These are phyloP conservation scores for Amphiura filiformis DNA, from an alignment of 35 echinoderm and acorn worm genomes.

Conservation along the genomic window DNA sequence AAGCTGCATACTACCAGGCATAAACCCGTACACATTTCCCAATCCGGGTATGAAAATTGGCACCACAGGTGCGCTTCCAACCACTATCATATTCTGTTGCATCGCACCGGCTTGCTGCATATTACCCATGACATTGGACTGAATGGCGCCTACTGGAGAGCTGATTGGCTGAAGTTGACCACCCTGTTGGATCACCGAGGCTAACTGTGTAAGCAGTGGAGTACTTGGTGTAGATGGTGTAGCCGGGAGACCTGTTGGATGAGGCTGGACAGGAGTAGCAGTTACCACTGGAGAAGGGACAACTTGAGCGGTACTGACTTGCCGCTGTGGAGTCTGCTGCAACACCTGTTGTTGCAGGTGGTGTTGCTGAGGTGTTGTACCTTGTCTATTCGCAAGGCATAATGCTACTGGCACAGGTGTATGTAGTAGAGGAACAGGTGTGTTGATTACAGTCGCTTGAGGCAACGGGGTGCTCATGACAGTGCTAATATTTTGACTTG, in stretches of 20 bases:
- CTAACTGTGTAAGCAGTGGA: not conserved
- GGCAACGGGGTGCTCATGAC: too few species aligned
- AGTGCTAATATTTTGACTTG: too few species aligned
- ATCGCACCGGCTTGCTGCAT: not conserved
- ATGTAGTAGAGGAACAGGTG: too few species aligned
- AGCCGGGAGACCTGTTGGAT: not conserved
- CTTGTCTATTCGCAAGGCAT: too few species aligned
- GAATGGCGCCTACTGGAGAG: not conserved
- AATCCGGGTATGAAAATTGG: not conserved
- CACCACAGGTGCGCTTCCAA: not conserved
- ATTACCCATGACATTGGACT: not conserved
- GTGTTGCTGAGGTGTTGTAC: too few species aligned
- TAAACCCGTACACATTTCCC: not conserved
- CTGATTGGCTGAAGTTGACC: not conserved
- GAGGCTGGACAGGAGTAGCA: not conserved
- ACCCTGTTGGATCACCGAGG: not conserved
- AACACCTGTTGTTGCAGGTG: too few species aligned
- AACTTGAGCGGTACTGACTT: too few species aligned
- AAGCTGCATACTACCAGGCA: not conserved
- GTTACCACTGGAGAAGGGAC: not conserved
- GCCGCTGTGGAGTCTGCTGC: too few species aligned
- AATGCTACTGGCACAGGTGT: too few species aligned
- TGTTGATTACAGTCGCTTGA: too few species aligned
- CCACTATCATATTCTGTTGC: not conserved
- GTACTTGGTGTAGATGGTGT: not conserved